A percentile compares a stretch with the other conserved stretches of the same genome.
These are phyloP conservation scores for Cydia strobilella DNA, from an alignment of 1,140 invertebrate species.

Conservation along the genomic window DNA sequence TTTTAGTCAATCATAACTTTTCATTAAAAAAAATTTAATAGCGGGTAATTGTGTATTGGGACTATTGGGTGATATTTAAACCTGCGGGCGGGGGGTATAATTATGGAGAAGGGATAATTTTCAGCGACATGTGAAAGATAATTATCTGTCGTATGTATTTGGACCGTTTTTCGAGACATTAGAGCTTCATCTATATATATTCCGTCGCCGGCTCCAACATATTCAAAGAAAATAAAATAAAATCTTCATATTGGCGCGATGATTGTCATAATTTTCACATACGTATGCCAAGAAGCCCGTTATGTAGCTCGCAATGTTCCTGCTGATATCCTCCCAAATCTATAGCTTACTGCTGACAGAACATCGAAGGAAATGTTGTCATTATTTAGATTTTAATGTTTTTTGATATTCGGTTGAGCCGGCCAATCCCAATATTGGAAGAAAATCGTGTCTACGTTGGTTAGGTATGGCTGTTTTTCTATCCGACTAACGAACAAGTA, in stretches of 20 bases:
- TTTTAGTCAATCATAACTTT: no score
- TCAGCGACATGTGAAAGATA: no score
- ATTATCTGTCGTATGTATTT: no score
- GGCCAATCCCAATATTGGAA: no score
- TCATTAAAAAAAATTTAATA: no score
- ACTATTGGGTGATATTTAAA: no score
- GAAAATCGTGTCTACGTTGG: no score
- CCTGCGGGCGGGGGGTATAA: no score
- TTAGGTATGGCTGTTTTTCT: not conserved
- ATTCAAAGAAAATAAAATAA: constrained; percentile 5
- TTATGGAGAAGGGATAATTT: no score
- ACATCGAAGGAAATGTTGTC: not conserved
- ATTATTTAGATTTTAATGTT: not conserved
- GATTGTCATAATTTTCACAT: constrained; percentile 4
- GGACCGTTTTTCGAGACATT: no score
- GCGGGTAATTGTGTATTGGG: no score
- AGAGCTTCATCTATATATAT: no score
- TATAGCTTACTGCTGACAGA: not conserved
- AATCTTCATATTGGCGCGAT: constrained; percentile 3
- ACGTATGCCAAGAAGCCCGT: not conserved
- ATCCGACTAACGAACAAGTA: not conserved
- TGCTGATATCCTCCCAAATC: not conserved
- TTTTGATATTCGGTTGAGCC: not conserved
- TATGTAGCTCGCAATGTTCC: not conserved
- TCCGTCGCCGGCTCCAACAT: not conserved